Conservation (phyloP, 2,797 vertebrate species). For the Schizopygopsis pylzovi region DNA sequence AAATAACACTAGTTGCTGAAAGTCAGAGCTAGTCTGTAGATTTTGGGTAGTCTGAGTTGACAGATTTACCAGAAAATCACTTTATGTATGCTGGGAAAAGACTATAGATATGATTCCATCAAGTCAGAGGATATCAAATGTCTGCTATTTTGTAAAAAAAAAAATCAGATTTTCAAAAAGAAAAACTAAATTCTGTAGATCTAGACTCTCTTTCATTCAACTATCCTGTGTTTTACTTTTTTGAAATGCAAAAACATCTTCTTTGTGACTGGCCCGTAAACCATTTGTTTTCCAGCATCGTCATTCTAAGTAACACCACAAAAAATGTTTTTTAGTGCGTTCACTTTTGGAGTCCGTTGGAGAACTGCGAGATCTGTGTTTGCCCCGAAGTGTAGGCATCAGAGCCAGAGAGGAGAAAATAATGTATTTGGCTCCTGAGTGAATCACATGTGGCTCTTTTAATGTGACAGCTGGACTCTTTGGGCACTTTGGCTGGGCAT, state of each 20-base stretch:
- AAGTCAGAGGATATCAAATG: neutral
- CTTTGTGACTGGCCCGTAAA: neutral
- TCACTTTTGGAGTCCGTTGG: conserved; percentile 1
- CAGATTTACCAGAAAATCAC: neutral
- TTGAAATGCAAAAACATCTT: neutral
- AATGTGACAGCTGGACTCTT: conserved; percentile 57
- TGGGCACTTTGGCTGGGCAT: conserved; percentile 49
- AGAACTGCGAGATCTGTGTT: conserved; percentile 37
- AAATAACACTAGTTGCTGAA: too few species aligned
- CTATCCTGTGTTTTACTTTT: neutral
- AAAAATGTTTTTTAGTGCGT: neutral
- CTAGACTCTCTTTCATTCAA: neutral
- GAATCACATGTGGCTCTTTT: conserved; percentile 43
- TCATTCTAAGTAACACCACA: neutral
- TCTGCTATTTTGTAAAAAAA: neutral
- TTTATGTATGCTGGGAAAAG: neutral
- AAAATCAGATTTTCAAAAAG: neutral
- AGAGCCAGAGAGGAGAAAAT: conserved; percentile 47
- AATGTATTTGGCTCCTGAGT: conserved; percentile 46
- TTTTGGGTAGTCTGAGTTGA: neutral
- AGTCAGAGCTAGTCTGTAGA: neutral
- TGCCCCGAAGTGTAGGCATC: conserved; percentile 46
- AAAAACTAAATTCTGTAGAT: neutral
- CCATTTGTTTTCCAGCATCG: neutral
- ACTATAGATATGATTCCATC: neutral